These are phyloP conservation scores for Sarcophaga variegata DNA, from an alignment of 2,888 invertebrate genomes.

Conservation along the genomic window DNA sequence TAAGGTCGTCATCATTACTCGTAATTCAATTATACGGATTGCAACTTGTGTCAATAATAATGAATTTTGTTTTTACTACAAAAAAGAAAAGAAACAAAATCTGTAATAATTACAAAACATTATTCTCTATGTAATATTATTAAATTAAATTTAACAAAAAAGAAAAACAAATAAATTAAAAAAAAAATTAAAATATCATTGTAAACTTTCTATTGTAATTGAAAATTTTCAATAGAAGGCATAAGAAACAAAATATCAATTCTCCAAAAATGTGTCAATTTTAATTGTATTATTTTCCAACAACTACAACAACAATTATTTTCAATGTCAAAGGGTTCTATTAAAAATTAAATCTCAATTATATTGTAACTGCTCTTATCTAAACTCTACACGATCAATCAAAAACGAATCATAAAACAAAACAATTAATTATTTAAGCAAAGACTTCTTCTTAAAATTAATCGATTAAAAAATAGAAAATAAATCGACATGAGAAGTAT, in stretches of 20 bases:
- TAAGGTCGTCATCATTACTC: neutral
- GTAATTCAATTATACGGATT: conserved; percentile 48
- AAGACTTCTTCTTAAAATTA: conserved; percentile 29
- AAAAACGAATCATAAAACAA: conserved; percentile 8
- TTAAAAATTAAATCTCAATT: conserved; percentile 10
- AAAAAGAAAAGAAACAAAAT: conserved; percentile 13
- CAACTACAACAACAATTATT: conserved; percentile 7
- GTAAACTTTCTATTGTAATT: neutral
- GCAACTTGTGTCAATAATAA: conserved; percentile 63
- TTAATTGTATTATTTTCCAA: conserved; percentile 33
- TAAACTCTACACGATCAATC: conserved; percentile 27
- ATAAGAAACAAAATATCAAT: conserved; percentile 34
- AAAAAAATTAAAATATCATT: conserved; percentile 10
- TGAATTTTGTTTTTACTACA: neutral
- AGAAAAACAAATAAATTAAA: neutral
- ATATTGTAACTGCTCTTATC: conserved; percentile 17
- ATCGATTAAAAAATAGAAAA: conserved; percentile 9
- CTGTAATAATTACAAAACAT: neutral
- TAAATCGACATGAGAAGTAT: neutral
- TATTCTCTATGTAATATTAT: conserved; percentile 8
- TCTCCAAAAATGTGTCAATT: conserved; percentile 67
- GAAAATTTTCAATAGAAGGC: conserved; percentile 26
- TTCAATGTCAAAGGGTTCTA: neutral
- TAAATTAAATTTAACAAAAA: conserved; percentile 5
- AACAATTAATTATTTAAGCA: conserved; percentile 30